Conservation (phyloP, 2,113 vertebrate genomes). For the Megalops atlanticus region DNA sequence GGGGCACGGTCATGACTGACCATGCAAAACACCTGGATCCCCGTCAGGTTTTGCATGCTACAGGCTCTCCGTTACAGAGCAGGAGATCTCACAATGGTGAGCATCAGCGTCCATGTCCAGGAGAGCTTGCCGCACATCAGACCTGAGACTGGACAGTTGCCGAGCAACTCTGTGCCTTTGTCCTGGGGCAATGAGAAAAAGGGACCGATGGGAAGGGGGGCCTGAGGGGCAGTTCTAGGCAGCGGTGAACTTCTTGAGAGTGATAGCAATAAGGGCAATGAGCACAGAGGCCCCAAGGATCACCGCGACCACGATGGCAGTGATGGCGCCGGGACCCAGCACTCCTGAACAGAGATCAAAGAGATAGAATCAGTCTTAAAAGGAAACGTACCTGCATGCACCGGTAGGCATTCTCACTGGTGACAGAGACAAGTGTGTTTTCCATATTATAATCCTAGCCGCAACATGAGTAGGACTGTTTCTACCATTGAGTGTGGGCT, state of each 20-base stretch:
- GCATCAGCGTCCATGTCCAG: not conserved
- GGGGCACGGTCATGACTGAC: not conserved
- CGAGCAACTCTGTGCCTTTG: not conserved
- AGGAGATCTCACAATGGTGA: not conserved
- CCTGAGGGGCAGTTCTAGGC: conserved; percentile 63
- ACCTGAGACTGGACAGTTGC: not conserved
- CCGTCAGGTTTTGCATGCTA: not conserved
- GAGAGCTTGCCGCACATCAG: not conserved
- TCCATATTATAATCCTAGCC: no score
- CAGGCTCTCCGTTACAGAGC: not conserved
- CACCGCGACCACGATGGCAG: conserved; percentile 93
- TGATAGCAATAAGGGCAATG: conserved; percentile 89
- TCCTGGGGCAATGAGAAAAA: not conserved
- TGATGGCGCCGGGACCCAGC: conserved; percentile 88
- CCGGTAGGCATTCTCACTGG: no score
- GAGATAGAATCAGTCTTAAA: not conserved
- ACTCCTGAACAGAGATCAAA: conserved; percentile 67
- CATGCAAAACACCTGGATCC: not conserved
- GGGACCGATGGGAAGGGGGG: not conserved
- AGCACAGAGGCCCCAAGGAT: conserved; percentile 92
- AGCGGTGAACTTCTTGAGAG: conserved; percentile 87
- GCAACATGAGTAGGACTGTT: no score
- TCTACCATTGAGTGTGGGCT: no score
- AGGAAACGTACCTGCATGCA: no score
- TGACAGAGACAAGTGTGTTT: no score